Percentiles rank a stretch among this genome's conserved stretches.
These are phyloP conservation scores for Tipula vernalis DNA, from an alignment of 2,888 invertebrate species.

Conservation along the genomic window DNA sequence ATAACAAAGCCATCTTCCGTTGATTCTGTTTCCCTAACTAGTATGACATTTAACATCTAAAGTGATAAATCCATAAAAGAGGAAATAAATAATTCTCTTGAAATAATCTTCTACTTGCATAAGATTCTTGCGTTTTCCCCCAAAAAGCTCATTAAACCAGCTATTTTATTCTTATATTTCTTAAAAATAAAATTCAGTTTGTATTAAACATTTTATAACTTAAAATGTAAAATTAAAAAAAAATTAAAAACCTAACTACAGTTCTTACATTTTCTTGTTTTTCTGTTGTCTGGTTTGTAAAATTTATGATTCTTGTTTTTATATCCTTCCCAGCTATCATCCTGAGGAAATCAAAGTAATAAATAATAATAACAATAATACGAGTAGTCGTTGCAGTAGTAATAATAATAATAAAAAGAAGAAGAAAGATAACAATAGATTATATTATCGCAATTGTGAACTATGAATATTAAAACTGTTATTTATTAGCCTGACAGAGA, in stretches of 20 bases:
- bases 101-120: background rate
- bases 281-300: background rate
- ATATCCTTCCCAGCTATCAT: background rate
- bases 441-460: background rate
- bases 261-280: background rate
- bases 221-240: background rate
- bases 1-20: background rate
- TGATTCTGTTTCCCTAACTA: background rate
- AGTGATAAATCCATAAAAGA: background rate
- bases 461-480: background rate
- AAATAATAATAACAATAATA: background rate
- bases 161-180: background rate
- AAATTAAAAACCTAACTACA: background rate
- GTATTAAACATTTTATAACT: background rate
- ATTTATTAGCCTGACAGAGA: background rate
- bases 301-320: conserved; percentile 5
- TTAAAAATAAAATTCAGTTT: background rate
- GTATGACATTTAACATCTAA: background rate
- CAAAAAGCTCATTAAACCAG: background rate
- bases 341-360: background rate
- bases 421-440: background rate
- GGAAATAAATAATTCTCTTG: background rate
- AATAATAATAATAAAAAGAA: background rate
- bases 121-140: background rate
- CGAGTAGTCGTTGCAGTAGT: background rate